A percentile compares a stretch with the other conserved stretches of the same genome.
These are phyloP conservation scores for Hylaeus volcanicus DNA, from an alignment of 1,140 invertebrate species.

Conservation along the genomic window DNA sequence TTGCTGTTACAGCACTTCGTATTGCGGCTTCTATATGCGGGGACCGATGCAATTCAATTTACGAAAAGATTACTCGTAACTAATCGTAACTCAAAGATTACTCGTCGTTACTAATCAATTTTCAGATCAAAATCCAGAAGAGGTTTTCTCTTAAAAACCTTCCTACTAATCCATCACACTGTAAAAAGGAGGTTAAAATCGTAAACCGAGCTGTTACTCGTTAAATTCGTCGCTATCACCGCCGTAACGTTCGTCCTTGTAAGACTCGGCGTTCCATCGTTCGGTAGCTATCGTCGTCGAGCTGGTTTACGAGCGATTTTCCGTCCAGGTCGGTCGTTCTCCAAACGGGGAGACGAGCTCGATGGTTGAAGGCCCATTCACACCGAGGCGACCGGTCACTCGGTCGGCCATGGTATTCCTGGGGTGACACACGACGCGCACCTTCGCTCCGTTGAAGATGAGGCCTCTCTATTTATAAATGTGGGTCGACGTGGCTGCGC, in stretches of 20 bases:
- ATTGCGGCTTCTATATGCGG: no score
- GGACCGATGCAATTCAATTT: no score
- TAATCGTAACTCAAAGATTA: no score
- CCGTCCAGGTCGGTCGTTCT: not conserved
- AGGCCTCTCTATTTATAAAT: conserved; percentile 77
- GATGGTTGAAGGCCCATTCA: conserved; percentile 62
- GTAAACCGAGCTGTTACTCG: no score
- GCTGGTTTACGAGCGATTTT: conserved; percentile 19
- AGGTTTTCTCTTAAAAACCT: no score
- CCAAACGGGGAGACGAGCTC: not conserved
- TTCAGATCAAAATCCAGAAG: no score
- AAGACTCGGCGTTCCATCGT: not conserved
- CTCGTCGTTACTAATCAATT: no score
- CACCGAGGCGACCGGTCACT: conserved; percentile 67
- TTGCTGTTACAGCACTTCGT: no score
- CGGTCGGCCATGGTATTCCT: conserved; percentile 72
- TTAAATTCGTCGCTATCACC: not conserved
- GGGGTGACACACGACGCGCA: conserved; percentile 69
- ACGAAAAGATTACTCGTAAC: no score
- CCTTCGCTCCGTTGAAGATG: conserved; percentile 69
- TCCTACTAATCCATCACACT: no score
- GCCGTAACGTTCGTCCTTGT: conserved; percentile 9
- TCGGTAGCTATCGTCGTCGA: not conserved
- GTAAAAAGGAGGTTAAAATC: no score
- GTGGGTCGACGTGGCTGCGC: conserved; percentile 71